phyloP scores from a whole-genome alignment of 2,113 vertebrate genomes.

The Hylia prasina region DNA sequence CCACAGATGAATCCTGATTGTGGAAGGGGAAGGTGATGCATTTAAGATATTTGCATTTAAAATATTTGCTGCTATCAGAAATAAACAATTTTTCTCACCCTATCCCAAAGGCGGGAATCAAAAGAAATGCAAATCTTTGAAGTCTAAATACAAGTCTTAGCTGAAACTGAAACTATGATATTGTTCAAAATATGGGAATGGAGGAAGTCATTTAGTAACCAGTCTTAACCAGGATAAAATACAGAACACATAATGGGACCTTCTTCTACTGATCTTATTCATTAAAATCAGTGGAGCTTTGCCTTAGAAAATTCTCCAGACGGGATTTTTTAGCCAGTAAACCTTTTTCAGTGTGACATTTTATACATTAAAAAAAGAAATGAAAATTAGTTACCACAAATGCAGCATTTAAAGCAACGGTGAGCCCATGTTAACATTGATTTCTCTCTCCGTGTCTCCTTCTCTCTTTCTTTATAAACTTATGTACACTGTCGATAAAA shows the following conservation, averaged over 20 bases:
- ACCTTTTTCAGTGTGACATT: constrained; percentile 56
- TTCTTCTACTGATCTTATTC: neutral
- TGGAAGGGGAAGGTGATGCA: neutral
- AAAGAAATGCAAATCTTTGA: neutral
- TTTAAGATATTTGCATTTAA: neutral
- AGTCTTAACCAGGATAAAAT: neutral
- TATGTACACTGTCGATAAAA: constrained; percentile 48
- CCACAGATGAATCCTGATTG: neutral
- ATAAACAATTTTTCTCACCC: neutral
- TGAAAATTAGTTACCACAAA: constrained; percentile 68
- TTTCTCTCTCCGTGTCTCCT: constrained; percentile 50
- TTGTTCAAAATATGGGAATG: neutral
- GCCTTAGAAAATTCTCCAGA: neutral
- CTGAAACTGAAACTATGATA: neutral
- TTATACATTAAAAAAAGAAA: constrained; percentile 65
- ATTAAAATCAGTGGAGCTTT: neutral
- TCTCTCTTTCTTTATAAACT: constrained; percentile 63
- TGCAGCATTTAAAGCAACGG: constrained; percentile 62
- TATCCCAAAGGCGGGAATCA: neutral
- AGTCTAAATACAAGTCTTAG: neutral
- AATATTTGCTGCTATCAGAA: neutral
- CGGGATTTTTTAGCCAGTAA: constrained; percentile 20
- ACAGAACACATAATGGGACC: neutral
- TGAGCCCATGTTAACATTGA: constrained; percentile 60
- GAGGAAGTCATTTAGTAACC: neutral